Evolutionary conservation across 2,888 invertebrate species (phyloP), one percentile per base, ranked within the genome.

Genomic region (Zeuzera pyrina): DNA sequence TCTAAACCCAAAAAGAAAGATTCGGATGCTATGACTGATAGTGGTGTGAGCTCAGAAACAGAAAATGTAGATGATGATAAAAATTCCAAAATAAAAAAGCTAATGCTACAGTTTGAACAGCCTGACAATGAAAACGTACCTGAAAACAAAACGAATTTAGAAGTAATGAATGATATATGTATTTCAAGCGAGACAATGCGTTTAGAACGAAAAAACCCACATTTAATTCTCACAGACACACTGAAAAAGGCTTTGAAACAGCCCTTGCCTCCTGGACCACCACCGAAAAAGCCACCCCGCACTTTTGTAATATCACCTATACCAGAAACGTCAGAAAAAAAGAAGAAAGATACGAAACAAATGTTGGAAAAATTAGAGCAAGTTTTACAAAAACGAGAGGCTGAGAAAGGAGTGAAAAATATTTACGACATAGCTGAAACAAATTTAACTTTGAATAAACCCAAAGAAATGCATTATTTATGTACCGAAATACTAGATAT

Each of bases 231-330:
- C 29, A 83, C 87, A 0, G 89, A 89, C 44, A 89, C 88, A 1
- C 64, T 91, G 19, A 88, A 88, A 53, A 86, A 86, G 39, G 89
- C 89, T 11, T 64, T 91, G 26, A 88, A 87, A 52, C 87, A 89
- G 43, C 91, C 91, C 0, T 52, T 91, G 29, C 91, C 91, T 0
- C 39, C 66, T 2, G 91, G 91, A 0, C 91, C 91, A 3, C 90
- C 92, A 0, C 92, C 92, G 0, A 88, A 88, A 49, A 92, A 92
- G 57, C 92, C 92, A 1, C 92, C 92, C 0, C 66, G 92, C 40
- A 87, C 86, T 1, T 89, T 90, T 47, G 71, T 73, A 21, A 73
- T 42, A 12, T 44, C 59, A 0, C 48, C 69, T 1, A 58, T 54
- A 5, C 49, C 48, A 3, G 66, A 64, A 49, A 51, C 39, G 10